phyloP scores from a whole-genome alignment of 2,888 invertebrate species.

The Epistrophella euchroma region DNA sequence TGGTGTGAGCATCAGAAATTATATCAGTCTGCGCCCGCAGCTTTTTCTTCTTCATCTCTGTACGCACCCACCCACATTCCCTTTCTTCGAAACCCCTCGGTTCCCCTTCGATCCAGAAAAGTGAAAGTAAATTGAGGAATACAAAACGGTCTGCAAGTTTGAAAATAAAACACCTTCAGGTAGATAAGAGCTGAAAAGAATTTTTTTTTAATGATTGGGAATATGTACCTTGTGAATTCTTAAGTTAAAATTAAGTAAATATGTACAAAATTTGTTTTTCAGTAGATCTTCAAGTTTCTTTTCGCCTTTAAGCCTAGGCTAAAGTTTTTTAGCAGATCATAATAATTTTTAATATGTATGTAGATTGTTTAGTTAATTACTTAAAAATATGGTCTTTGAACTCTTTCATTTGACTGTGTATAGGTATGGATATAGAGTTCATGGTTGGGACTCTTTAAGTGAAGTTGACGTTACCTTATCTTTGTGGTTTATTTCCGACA shows the following conservation, averaged over 20 bases:
- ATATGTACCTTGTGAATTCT: neutral
- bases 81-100: slow-evolving; percentile 8
- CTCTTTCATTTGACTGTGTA: too few species aligned
- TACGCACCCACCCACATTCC: slow-evolving; percentile 10
- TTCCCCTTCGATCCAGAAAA: slow-evolving; percentile 26
- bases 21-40: slow-evolving; percentile 46
- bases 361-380: too few species aligned
- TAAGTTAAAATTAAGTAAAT: slow-evolving; percentile 11
- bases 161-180: slow-evolving; percentile 45
- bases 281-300: neutral
- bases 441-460: too few species aligned
- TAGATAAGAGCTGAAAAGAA: slow-evolving; percentile 12
- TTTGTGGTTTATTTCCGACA: too few species aligned
- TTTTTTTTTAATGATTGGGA: neutral
- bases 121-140: slow-evolving; percentile 33
- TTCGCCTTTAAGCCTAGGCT: neutral
- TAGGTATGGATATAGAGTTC: too few species aligned
- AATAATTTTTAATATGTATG: too few species aligned
- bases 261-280: neutral
- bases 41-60: slow-evolving; percentile 39
- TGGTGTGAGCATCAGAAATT: slow-evolving; percentile 16
- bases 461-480: too few species aligned
- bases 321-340: neutral
- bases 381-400: too few species aligned
- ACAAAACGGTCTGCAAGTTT: slow-evolving; percentile 9